phyloP scores from a whole-genome alignment of 2,113 vertebrate genomes.

The Callocephalon fimbriatum region DNA sequence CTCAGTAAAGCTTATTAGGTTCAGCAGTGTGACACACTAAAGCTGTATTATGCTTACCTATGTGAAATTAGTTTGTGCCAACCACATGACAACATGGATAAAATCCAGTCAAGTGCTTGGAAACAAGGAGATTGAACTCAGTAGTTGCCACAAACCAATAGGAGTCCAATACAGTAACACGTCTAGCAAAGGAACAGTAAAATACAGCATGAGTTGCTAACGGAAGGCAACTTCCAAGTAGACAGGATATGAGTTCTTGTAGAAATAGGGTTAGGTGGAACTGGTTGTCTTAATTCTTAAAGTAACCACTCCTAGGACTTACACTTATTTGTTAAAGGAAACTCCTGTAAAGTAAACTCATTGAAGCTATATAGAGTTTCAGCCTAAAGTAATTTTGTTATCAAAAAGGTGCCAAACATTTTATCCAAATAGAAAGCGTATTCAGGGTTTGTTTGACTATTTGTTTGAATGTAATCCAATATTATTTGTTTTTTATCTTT shows the following conservation, averaged over 20 bases:
- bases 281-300: not conserved
- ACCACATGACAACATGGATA: not conserved
- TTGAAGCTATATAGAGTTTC: not conserved
- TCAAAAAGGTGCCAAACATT: not conserved
- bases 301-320: not conserved
- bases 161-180: not conserved
- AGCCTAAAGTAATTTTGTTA: not conserved
- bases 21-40: not conserved
- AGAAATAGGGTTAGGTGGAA: not conserved
- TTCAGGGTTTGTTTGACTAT: not conserved
- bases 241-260: not conserved
- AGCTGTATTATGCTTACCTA: not conserved
- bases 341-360: not conserved
- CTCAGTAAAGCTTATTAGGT: not conserved
- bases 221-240: not conserved
- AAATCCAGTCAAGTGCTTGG: not conserved
- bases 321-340: not conserved
- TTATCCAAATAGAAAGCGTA: not conserved
- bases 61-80: not conserved
- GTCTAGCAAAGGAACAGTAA: not conserved
- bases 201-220: not conserved
- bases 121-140: not conserved
- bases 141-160: not conserved
- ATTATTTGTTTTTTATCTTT: not conserved
- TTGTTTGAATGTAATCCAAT: not conserved